Evolutionary conservation across 2,888 invertebrate species (phyloP).

Genomic region (Antheraea yamamai): DNA sequence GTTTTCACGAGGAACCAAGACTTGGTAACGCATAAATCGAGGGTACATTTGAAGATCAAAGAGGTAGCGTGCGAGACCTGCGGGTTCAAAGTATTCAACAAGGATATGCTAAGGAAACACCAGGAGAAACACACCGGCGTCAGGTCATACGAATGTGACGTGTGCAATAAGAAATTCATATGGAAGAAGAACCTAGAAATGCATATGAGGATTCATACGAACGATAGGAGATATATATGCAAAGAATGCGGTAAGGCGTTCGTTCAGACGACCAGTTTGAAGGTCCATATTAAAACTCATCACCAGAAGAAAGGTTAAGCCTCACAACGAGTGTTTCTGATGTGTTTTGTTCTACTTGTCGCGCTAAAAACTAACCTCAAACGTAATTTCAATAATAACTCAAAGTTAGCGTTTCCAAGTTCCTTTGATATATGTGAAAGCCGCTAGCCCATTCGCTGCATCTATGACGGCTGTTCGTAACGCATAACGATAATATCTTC

Average conservation of each 20-base stretch:
- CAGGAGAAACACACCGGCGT: conserved; percentile 31
- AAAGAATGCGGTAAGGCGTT: conserved; percentile 43
- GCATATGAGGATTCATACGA: conserved; percentile 48
- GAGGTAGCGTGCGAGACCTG: neutral
- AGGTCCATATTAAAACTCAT: conserved; percentile 37
- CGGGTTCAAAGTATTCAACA: conserved; percentile 1
- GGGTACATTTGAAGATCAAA: conserved; percentile 2
- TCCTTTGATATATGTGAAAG: too few species aligned
- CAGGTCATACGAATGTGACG: conserved; percentile 61
- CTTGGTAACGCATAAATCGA: neutral
- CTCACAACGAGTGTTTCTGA: too few species aligned
- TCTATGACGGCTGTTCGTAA: too few species aligned
- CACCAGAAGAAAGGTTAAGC: conserved; percentile 1
- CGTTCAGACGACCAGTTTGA: conserved; percentile 51
- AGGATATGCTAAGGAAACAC: neutral
- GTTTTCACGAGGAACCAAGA: neutral
- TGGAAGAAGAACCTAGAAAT: conserved; percentile 42
- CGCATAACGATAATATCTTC: too few species aligned
- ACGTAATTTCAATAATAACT: too few species aligned
- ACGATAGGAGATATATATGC: conserved; percentile 45
- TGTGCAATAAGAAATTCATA: conserved; percentile 56
- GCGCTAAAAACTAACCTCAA: too few species aligned
- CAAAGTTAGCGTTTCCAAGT: too few species aligned
- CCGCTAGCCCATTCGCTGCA: too few species aligned
- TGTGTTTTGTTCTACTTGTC: too few species aligned